Percentiles rank a stretch among this genome's conserved stretches.
phyloP scores from a whole-genome alignment of 2,888 invertebrate genomes.

The Oscheius onirici region DNA sequence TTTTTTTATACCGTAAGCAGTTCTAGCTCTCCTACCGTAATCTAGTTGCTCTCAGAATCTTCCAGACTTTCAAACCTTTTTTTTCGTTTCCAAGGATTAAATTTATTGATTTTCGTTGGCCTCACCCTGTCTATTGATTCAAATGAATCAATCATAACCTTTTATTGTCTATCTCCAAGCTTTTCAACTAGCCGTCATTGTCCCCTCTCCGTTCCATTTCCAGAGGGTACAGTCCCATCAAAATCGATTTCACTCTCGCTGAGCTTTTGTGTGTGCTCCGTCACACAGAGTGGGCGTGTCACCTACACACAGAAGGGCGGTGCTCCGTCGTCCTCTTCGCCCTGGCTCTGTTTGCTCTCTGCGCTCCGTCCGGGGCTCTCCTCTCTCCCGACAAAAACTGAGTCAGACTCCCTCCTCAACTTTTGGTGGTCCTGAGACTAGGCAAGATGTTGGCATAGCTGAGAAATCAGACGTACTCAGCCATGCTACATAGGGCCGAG shows the following conservation, averaged over 20 bases:
- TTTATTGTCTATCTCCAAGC: too few relatives aligned
- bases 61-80: too few relatives aligned
- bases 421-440: constrained; percentile 58
- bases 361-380: not conserved
- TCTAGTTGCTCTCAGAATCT: too few relatives aligned
- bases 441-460: constrained; percentile 75
- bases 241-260: not conserved
- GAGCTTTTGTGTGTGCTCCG: not conserved
- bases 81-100: too few relatives aligned
- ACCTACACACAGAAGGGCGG: too few relatives aligned
- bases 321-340: not conserved
- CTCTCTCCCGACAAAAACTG: not conserved
- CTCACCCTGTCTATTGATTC: too few relatives aligned
- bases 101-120: too few relatives aligned
- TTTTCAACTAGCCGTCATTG: not conserved
- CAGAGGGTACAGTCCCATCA: not conserved
- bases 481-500: constrained; percentile 72
- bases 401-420: constrained; percentile 6
- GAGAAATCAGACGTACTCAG: constrained; percentile 69
- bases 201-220: not conserved
- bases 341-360: constrained; percentile 28
- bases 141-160: too few relatives aligned
- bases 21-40: too few relatives aligned
- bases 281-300: not conserved
- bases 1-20: too few relatives aligned